Base-by-base conservation (phyloP, 1,140 invertebrate genomes). In the Subanguina moxae region DNA sequence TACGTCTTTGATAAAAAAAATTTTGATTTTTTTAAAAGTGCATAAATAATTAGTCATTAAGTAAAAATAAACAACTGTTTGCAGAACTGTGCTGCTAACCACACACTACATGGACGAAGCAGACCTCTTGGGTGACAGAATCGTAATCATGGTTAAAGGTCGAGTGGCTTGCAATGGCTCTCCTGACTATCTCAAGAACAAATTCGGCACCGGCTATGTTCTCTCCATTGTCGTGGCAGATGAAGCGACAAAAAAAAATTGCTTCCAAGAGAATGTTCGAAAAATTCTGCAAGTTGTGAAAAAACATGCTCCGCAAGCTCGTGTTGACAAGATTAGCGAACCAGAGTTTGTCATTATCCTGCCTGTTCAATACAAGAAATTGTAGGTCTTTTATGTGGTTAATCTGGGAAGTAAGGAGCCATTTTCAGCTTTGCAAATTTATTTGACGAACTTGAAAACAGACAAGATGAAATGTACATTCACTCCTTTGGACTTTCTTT, bases 61-160 rank as follows among this genome's bases (percentile, higher is more conserved):
- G 32, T n/a, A n/a, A 38, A 38, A 38, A 38, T 38, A 38, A 38
- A 38, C 11, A 38, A n/a, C 11, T 38, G 11, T 38, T 1, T 74
- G 75, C 25, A 74, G 71, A 17, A 72, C 71, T 13, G 73, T 75
- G 27, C 30, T 97, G 5, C 87, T 97, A 0, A 94, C 92, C 1
- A 97, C 94, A 0, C 94, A 97, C 84, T 94, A 92, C 83, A 95
- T 97, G 92, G 94, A 97, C 84, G 94, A 97, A 85, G 94, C 94
- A 9, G 94, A 97, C 84, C 87, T 90, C 21, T 85, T 97, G 0
- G 93, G 92, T 0, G 86, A 87, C 72, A 67, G 84, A 65, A 83
- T 86, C 42, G 84, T 83, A 15, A 83, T 87, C 13, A 87, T 90
- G 57, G 85, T 87, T 15, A 83, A 87, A 63, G 89, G 89, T 43